A percentile compares a stretch with the other conserved stretches of the same genome.
These are phyloP conservation scores for Python bivittatus DNA, from an alignment of 2,113 vertebrate species.

Conservation along the genomic window DNA sequence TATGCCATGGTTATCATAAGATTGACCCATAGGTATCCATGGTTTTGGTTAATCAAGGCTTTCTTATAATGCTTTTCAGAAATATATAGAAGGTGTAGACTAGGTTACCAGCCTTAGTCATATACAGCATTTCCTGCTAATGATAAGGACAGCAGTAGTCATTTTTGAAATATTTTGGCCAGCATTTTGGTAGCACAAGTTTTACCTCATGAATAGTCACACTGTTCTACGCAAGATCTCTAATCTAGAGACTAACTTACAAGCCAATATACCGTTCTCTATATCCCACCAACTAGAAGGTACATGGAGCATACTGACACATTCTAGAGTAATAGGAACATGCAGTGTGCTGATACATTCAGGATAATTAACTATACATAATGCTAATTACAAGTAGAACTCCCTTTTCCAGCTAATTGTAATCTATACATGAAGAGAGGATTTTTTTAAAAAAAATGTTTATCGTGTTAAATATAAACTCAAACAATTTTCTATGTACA, in stretches of 20 bases:
- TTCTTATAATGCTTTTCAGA: not conserved
- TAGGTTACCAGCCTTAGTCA: not conserved
- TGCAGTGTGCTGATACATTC: not conserved
- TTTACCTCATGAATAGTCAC: not conserved
- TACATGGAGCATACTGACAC: not conserved
- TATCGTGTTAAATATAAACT: not conserved
- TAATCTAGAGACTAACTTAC: not conserved
- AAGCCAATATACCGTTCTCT: not conserved
- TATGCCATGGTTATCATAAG: not conserved
- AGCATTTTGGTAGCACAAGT: not conserved
- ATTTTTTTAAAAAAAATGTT: not conserved
- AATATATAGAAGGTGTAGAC: not conserved
- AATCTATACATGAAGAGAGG: not conserved
- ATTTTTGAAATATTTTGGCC: not conserved
- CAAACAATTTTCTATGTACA: not conserved
- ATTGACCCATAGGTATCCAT: not conserved
- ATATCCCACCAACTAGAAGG: not conserved
- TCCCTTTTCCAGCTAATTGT: not conserved
- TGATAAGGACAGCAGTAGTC: too few relatives aligned
- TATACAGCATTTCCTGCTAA: not conserved
- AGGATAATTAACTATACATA: slow-evolving; percentile 4
- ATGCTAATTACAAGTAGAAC: not conserved
- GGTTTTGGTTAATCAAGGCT: not conserved
- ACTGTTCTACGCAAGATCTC: not conserved
- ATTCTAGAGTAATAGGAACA: not conserved